Conservation (phyloP, 2,888 invertebrate species). For the Drosophila kambysellisi region DNA sequence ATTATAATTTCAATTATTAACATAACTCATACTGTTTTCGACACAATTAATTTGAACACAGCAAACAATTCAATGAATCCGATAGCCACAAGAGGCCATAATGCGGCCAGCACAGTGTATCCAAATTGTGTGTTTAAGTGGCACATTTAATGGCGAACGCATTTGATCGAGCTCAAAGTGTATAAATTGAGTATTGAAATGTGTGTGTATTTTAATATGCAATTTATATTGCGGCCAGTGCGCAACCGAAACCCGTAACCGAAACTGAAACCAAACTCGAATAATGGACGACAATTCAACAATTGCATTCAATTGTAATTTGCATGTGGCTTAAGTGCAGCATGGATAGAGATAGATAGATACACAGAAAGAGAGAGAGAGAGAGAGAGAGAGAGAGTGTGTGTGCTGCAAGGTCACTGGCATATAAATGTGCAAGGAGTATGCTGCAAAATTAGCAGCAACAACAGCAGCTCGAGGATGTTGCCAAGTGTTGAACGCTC, state of each 20-base stretch:
- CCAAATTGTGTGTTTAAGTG: conserved; percentile 13
- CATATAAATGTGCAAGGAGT: conserved; percentile 35
- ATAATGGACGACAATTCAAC: conserved; percentile 39
- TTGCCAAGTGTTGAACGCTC: conserved; percentile 72
- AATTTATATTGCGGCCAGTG: conserved; percentile 62
- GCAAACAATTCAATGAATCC: conserved; percentile 49
- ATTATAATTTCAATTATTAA: conserved; percentile 33
- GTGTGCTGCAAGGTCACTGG: conserved; percentile 40
- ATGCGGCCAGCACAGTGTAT: conserved; percentile 1
- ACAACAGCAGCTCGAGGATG: conserved; percentile 46
- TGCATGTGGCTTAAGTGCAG: conserved; percentile 29
- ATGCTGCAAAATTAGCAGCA: conserved; percentile 67
- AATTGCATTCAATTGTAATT: conserved; percentile 43
- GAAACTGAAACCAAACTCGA: conserved; percentile 26
- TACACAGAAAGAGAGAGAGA: neutral
- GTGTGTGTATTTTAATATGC: conserved; percentile 57
- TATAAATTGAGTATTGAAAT: conserved; percentile 45
- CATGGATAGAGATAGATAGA: neutral
- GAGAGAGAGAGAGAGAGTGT: neutral
- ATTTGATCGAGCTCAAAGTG: conserved; percentile 29
- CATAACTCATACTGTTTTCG: conserved; percentile 25
- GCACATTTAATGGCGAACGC: conserved; percentile 32
- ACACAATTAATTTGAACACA: conserved; percentile 49
- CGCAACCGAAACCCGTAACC: conserved; percentile 17
- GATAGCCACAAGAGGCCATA: conserved; percentile 36